These are phyloP conservation scores for Gorsachius magnificus DNA, from an alignment of 2,797 vertebrate species.

Conservation along the genomic window DNA sequence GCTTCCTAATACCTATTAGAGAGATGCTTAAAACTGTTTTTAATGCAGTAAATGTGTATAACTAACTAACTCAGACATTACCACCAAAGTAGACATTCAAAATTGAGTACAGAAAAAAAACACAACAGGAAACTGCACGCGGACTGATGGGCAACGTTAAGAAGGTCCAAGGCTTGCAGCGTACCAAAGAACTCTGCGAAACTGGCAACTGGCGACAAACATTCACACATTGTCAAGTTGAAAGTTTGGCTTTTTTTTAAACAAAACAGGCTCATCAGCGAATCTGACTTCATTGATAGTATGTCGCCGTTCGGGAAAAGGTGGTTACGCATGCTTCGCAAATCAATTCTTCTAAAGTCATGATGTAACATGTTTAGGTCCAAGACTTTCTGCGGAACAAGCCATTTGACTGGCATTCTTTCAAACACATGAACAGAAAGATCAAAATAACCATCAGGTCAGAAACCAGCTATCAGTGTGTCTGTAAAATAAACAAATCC, in stretches of 20 bases:
- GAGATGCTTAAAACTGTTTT: slow-evolving; percentile 44
- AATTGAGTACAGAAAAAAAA: slow-evolving; percentile 30
- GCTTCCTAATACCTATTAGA: background rate
- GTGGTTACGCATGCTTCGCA: slow-evolving; percentile 5
- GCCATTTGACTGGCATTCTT: slow-evolving; percentile 43
- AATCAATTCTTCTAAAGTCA: slow-evolving; percentile 9
- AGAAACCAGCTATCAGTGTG: slow-evolving; percentile 62
- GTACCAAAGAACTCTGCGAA: slow-evolving; percentile 9
- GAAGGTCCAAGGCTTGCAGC: slow-evolving; percentile 29
- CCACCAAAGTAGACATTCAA: slow-evolving; percentile 30
- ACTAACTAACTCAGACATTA: slow-evolving; percentile 22
- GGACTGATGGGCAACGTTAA: slow-evolving; percentile 26
- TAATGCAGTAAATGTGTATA: slow-evolving; percentile 68
- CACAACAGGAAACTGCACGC: slow-evolving; percentile 2
- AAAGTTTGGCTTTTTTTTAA: background rate
- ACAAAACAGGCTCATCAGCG: slow-evolving; percentile 17
- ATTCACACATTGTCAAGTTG: background rate
- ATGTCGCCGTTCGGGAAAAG: slow-evolving; percentile 4
- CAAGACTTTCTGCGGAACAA: slow-evolving; percentile 49
- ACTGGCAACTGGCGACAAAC: slow-evolving; percentile 37
- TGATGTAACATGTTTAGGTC: slow-evolving; percentile 25
- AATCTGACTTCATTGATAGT: background rate
- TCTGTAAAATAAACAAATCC: slow-evolving; percentile 69
- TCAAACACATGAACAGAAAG: slow-evolving; percentile 60
- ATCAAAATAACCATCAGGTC: slow-evolving; percentile 62